Evolutionary conservation across 2,888 invertebrate genomes (phyloP), one percentile per base, ranked within the genome.

Genomic region (Belgica antarctica): DNA sequence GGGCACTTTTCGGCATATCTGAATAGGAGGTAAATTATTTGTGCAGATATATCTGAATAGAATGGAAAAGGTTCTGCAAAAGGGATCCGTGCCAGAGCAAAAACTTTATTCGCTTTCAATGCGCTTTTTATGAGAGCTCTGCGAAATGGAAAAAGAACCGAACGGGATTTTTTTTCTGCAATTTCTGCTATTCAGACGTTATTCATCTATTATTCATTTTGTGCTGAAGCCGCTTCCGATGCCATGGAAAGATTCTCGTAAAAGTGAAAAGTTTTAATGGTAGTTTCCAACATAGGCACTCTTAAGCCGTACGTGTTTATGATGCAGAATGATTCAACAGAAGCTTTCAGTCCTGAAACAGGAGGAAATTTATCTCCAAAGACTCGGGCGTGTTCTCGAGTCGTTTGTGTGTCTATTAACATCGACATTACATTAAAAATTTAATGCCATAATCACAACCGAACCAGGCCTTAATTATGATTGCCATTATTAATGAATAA

Each of bases 401-500:
- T 31, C 27, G 25, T 61, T 61, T 25, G 24, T n/a, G 19, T 61
- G 63, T 34, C 63, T 63, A 41, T 63, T 63, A 63, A 63, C 36
- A 24, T 52, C 24, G 24, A 63, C 36, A 41, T 63, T 15, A 65
- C 36, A 65, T 65, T 65, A 65, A 65, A 62, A 65, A 41, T 65
- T 65, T 65, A 46, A 65, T 36, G 27, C 25, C 65, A 65, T 65
- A 65, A 65, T 41, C 65, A 65, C 46, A 24, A 46, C 46, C n/a
- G n/a, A 28, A 19, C 22, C 63, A 34, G 36, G 36, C 12, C 63
- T 63, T 65, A 47, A 65, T 47, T 47, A 65, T 34, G 28, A 65
- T 65, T 65, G 24, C 22, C 47, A 65, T 65, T 65, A 65, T 25
- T 65, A 65, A 65, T 65, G 46, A 65, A 65, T 65, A 24, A 59